Percentiles rank a stretch among this genome's conserved stretches.
phyloP scores from a whole-genome alignment of 2,888 invertebrate species.

The Minunthozetes semirufus region DNA sequence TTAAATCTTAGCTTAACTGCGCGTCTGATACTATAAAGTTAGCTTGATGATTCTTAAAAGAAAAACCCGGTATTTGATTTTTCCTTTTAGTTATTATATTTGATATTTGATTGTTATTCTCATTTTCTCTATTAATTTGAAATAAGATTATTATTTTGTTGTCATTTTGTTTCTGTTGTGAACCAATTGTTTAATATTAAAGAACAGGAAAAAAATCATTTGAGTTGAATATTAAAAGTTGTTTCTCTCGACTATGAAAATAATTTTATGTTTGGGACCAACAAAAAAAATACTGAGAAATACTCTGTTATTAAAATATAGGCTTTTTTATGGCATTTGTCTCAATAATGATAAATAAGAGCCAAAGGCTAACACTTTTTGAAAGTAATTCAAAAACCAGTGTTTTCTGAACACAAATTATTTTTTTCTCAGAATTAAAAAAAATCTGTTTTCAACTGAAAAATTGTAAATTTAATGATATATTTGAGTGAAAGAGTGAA shows the following conservation, averaged over 20 bases:
- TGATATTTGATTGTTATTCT: too few relatives aligned
- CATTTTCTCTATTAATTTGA: too few relatives aligned
- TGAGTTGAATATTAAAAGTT: neutral
- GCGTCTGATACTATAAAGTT: too few relatives aligned
- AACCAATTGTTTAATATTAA: too few relatives aligned
- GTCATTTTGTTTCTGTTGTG: too few relatives aligned
- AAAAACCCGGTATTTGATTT: too few relatives aligned
- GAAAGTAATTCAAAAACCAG: neutral
- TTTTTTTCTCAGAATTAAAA: too few relatives aligned
- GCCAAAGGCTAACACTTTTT: slow-evolving; percentile 24
- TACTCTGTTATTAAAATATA: neutral
- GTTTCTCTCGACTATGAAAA: slow-evolving; percentile 19
- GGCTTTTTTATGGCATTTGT: neutral
- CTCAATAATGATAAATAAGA: neutral
- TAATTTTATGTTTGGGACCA: neutral
- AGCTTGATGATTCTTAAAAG: too few relatives aligned
- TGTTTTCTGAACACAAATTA: too few relatives aligned
- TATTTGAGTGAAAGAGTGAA: slow-evolving; percentile 10
- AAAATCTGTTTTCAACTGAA: neutral
- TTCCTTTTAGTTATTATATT: too few relatives aligned
- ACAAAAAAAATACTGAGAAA: neutral
- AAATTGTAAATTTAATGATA: neutral
- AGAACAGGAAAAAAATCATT: neutral
- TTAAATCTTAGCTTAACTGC: too few relatives aligned
- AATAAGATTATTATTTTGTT: too few relatives aligned